These are phyloP conservation scores for Salvelinus namaycush DNA, from an alignment of 2,113 vertebrate genomes.

Conservation along the genomic window DNA sequence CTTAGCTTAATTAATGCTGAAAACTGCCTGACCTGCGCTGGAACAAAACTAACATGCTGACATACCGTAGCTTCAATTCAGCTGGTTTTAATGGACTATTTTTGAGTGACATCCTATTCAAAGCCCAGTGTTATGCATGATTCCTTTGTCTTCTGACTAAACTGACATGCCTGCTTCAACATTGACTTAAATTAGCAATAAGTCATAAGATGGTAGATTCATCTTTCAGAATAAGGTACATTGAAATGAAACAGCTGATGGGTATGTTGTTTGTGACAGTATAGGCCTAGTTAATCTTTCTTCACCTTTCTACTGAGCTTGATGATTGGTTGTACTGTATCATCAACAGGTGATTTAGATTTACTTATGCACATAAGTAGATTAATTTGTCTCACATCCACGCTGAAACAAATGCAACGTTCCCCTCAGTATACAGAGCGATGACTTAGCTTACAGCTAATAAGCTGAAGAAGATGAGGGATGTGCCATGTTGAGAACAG, in stretches of 20 bases:
- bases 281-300: too few species aligned
- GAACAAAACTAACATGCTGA: too few species aligned
- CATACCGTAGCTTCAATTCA: not conserved
- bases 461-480: slow-evolving; percentile 13
- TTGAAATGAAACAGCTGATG: too few species aligned
- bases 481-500: not conserved
- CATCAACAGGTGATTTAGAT: not conserved
- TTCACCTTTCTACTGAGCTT: too few species aligned
- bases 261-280: too few species aligned
- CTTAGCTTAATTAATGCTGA: too few species aligned
- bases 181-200: too few species aligned
- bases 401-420: slow-evolving; percentile 22
- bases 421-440: slow-evolving; percentile 23
- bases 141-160: not conserved
- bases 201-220: too few species aligned
- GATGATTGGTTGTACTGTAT: not conserved
- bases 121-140: not conserved
- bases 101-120: not conserved
- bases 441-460: slow-evolving; percentile 15
- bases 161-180: not conserved
- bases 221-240: too few species aligned
- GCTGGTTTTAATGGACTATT: not conserved
- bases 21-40: too few species aligned
- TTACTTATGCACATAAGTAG: slow-evolving; percentile 9
- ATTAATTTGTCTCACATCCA: slow-evolving; percentile 11